Conservation (phyloP, 2,797 vertebrate genomes). For the Lithobates pipiens region DNA sequence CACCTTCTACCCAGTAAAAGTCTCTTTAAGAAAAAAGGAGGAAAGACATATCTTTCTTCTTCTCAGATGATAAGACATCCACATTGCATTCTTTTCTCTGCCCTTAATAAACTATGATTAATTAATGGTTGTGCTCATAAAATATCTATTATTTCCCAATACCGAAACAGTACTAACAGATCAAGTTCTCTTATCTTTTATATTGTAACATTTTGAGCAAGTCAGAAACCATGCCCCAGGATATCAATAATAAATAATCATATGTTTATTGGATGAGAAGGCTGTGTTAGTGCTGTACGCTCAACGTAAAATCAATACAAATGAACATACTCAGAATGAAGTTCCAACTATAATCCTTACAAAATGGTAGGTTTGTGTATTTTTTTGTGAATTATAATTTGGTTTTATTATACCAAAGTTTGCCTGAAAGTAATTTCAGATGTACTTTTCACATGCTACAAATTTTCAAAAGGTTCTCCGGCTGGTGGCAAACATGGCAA, state of each 20-base stretch:
- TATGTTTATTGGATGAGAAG: slow-evolving; percentile 29
- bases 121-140: slow-evolving; percentile 14
- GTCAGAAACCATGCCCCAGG: slow-evolving; percentile 38
- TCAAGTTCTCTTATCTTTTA: slow-evolving; percentile 31
- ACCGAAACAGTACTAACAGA: slow-evolving; percentile 24
- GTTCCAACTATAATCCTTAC: no score
- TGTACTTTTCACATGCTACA: no score
- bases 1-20: no score
- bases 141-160: slow-evolving; percentile 12
- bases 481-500: no score
- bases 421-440: no score
- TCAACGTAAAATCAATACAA: slow-evolving; percentile 31
- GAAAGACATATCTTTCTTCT: no score
- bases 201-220: slow-evolving; percentile 21
- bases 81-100: no score
- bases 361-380: no score
- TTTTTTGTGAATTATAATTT: no score
- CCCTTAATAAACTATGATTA: slow-evolving; percentile 12
- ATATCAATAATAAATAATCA: slow-evolving; percentile 37
- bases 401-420: no score
- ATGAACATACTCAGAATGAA: neutral
- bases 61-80: no score
- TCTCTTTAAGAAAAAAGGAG: neutral
- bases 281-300: neutral
- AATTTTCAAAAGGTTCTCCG: no score